phyloP scores from a whole-genome alignment of 2,888 invertebrate genomes.

The Aphidoletes aphidimyza region DNA sequence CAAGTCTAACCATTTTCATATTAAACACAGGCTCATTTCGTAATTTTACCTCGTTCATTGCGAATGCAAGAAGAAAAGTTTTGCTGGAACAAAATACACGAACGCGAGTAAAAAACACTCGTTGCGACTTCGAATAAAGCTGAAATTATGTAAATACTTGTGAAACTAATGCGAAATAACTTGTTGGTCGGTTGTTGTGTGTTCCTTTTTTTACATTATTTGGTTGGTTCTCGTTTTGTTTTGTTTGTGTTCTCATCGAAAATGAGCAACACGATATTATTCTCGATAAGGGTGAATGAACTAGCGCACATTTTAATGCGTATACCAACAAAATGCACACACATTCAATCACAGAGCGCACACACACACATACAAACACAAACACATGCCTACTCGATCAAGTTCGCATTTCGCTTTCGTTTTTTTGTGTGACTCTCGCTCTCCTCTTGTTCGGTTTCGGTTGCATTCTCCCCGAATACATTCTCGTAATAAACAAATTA shows the following conservation, averaged over 20 bases:
- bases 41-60: not conserved
- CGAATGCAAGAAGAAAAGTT: no score
- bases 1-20: slow-evolving; percentile 7
- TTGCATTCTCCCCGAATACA: not conserved
- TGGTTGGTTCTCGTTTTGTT: not conserved
- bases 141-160: slow-evolving; percentile 35
- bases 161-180: slow-evolving; percentile 29
- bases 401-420: not conserved
- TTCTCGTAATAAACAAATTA: slow-evolving; percentile 27
- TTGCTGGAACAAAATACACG: no score
- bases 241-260: not conserved
- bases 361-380: not conserved
- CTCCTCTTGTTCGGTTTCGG: no score
- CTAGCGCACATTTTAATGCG: slow-evolving; percentile 1
- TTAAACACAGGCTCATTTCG: not conserved
- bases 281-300: slow-evolving; percentile 29
- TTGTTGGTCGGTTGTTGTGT: slow-evolving; percentile 39
- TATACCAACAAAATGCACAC: not conserved
- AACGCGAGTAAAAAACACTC: not conserved
- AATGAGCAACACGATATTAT: slow-evolving; percentile 16
- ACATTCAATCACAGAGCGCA: not conserved
- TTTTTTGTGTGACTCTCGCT: not conserved
- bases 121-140: not conserved
- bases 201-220: not conserved
- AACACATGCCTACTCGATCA: not conserved